Conservation (phyloP, 2,888 invertebrate species). For the Cerceris ruficornis region DNA sequence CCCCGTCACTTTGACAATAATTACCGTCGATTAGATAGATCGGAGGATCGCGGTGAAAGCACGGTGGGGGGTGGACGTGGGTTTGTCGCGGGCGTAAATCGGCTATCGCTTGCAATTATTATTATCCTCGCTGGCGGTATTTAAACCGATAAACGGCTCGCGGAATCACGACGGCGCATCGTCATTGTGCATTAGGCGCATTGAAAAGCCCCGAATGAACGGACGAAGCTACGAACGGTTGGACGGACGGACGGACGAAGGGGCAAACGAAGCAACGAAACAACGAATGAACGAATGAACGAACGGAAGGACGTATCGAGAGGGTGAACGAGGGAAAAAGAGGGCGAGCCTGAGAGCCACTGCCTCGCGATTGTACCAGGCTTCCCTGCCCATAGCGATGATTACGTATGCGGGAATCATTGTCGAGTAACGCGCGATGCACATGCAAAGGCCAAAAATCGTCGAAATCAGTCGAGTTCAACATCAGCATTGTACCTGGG, state of each 20-base stretch:
- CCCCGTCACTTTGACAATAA: slow-evolving; percentile 44
- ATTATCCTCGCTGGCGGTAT: slow-evolving; percentile 50
- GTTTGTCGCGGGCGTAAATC: slow-evolving; percentile 49
- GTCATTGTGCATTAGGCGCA: slow-evolving; percentile 50
- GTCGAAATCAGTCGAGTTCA: slow-evolving; percentile 82
- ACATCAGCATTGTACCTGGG: slow-evolving; percentile 80
- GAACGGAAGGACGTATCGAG: slow-evolving; percentile 4
- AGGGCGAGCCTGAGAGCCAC: slow-evolving; percentile 69
- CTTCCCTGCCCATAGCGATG: slow-evolving; percentile 74
- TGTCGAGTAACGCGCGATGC: slow-evolving; percentile 77
- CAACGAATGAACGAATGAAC: neutral
- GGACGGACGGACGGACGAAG: neutral
- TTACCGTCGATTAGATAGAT: slow-evolving; percentile 53
- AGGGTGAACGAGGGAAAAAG: slow-evolving; percentile 50
- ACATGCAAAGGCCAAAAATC: slow-evolving; percentile 80
- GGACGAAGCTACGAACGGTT: neutral
- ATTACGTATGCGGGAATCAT: slow-evolving; percentile 81
- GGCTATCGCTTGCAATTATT: slow-evolving; percentile 59
- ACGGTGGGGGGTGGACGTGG: slow-evolving; percentile 18
- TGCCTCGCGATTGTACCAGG: slow-evolving; percentile 65
- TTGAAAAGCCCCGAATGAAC: slow-evolving; percentile 42
- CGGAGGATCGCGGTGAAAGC: slow-evolving; percentile 32
- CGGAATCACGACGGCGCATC: slow-evolving; percentile 48
- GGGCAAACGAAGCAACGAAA: neutral
- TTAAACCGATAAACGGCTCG: slow-evolving; percentile 59